Base-by-base conservation (phyloP, 53 echinoderm and acorn worm genomes). In the Crossaster papposus region DNA sequence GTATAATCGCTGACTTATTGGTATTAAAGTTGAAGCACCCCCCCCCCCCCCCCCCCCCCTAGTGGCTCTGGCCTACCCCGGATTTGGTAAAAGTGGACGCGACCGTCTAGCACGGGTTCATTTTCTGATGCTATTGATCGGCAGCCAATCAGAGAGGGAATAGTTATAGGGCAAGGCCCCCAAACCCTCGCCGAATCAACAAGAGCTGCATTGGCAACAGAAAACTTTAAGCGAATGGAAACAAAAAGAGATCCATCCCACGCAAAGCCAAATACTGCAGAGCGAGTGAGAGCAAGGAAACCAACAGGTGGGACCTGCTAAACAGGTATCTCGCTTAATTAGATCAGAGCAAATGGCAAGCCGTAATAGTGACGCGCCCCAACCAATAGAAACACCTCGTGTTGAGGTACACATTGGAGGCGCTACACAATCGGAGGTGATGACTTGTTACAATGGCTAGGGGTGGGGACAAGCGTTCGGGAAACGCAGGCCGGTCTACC, bases 81-180 rank as follows among this genome's bases (percentile, higher is more conserved):
- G n/a, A n/a, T n/a, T n/a, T n/a, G n/a, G n/a, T n/a, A n/a, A n/a
- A n/a, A n/a, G n/a, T n/a, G n/a, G n/a, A n/a, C n/a, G n/a, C n/a
- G n/a, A n/a, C n/a, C n/a, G n/a, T n/a, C n/a, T n/a, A n/a, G n/a
- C n/a, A n/a, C n/a, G n/a, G n/a, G n/a, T n/a, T n/a, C 1, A 52
- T 93, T 72, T 83, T 52, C 81, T 1, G 86, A 93, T 51, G 90
- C 93, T 2, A 62, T 93, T 10, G 87, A 85, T 6, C 54, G 85
- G 31, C 85, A 80, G 24, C 54, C 70, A 7, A 74, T 93, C 4
- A 52, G 86, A 64, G 81, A 84, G 54, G 90, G 81, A n/a, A n/a
- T 12, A 85, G 90, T 72, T n/a, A n/a, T 86, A 62, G 36, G 38
- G 84, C 93, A 12, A 64, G 83, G 34, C n/a, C 89, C 93, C 13